Evolutionary conservation across 30 jellyfish, hydroid and myxozoan species (phyloP).

Genomic region (Aurelia aurita complex sp. Pacific): DNA sequence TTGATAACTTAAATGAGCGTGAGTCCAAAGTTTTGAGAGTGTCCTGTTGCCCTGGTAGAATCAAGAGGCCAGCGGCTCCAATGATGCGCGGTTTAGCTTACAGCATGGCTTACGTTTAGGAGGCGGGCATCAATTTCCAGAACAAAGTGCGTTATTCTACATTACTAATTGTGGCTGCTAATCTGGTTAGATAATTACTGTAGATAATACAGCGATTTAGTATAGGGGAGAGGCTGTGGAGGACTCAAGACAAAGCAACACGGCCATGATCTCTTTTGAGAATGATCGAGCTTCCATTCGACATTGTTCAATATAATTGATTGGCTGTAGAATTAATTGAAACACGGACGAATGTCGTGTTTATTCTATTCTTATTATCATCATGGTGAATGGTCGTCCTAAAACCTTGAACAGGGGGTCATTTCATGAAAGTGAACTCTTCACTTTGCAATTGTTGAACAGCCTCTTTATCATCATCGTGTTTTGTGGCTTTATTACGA

Average conservation of each 20-base stretch:
- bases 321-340: constrained; percentile 56
- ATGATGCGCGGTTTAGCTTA: constrained; percentile 16
- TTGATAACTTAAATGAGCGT: no score
- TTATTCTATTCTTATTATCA: constrained; percentile 39
- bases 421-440: neutral
- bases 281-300: constrained; percentile 52
- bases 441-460: no score
- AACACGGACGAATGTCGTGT: constrained; percentile 61
- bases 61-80: constrained; percentile 35
- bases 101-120: constrained; percentile 15
- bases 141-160: constrained; percentile 70
- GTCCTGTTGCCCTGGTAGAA: no score
- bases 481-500: no score
- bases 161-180: constrained; percentile 79
- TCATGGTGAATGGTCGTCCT: constrained; percentile 13
- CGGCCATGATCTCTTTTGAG: constrained; percentile 46
- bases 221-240: constrained; percentile 49
- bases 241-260: constrained; percentile 36
- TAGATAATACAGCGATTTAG: constrained; percentile 54
- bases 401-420: constrained; percentile 27
- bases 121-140: constrained; percentile 62
- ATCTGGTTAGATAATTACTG: constrained; percentile 73
- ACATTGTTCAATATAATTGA: constrained; percentile 53
- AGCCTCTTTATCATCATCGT: no score
- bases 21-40: no score